phyloP scores from a whole-genome alignment of 2,888 invertebrate genomes.

The Toxonevra muliebris region DNA sequence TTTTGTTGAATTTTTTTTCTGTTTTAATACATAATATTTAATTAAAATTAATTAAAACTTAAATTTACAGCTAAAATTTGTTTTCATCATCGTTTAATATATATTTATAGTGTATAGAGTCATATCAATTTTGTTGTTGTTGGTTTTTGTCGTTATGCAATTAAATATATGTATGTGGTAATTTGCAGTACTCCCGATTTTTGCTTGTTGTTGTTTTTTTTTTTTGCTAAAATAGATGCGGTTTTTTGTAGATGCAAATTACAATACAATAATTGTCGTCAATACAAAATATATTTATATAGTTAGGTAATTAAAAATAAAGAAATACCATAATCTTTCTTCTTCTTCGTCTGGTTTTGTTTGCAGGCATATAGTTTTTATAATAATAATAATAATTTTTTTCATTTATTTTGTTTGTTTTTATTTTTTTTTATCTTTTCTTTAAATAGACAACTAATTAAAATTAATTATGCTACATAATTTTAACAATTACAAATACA shows the following conservation, averaged over 20 bases:
- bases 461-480: slow-evolving; percentile 25
- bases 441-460: neutral
- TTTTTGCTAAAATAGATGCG: neutral
- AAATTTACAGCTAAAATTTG: slow-evolving; percentile 28
- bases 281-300: too few species aligned
- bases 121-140: slow-evolving; percentile 13
- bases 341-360: too few species aligned
- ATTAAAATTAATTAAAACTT: slow-evolving; percentile 35
- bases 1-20: neutral
- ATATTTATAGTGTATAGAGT: slow-evolving; percentile 4
- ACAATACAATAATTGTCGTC: neutral
- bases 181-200: neutral
- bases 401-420: too few species aligned
- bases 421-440: too few species aligned
- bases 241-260: slow-evolving; percentile 5
- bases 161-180: neutral
- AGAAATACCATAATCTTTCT: too few species aligned
- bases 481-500: slow-evolving; percentile 18
- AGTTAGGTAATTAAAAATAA: too few species aligned
- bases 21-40: slow-evolving; percentile 3
- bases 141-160: slow-evolving; percentile 4
- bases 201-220: slow-evolving; percentile 1
- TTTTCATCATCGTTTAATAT: slow-evolving; percentile 4
- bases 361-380: too few species aligned
- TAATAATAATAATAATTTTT: too few species aligned